Evolutionary conservation across 1,140 invertebrate genomes (phyloP).

Genomic region (Coptotermes formosanus): DNA sequence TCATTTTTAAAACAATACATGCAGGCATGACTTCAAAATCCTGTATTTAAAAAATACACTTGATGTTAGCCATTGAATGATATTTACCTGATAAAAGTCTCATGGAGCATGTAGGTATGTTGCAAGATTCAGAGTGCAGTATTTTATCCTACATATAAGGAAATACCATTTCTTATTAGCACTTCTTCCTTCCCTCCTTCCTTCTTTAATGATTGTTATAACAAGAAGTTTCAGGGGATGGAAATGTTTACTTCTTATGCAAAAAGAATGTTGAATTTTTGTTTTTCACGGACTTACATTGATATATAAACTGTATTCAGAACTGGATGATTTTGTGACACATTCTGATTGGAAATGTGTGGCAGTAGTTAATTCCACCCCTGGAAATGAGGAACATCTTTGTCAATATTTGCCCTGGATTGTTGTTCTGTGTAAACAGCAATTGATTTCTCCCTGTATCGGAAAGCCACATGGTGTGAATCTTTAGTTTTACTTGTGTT

Average conservation of each 20-base stretch:
- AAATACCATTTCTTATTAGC: not conserved
- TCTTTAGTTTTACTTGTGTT: not conserved
- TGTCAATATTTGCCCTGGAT: not conserved
- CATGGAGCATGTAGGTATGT: not conserved
- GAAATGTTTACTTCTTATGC: not conserved
- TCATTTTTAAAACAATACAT: not conserved
- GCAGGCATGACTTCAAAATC: not conserved
- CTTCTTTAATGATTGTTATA: not conserved
- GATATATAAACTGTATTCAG: not conserved
- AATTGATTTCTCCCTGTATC: not conserved
- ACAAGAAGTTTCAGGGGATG: not conserved
- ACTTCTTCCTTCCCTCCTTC: not conserved
- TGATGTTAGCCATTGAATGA: constrained; percentile 4
- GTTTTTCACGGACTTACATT: not conserved
- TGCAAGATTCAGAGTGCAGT: not conserved
- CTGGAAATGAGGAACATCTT: not conserved
- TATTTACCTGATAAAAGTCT: constrained; percentile 19
- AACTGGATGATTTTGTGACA: not conserved
- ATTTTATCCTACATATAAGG: not conserved
- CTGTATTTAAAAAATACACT: not conserved
- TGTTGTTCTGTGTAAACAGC: not conserved
- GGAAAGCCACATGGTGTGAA: not conserved
- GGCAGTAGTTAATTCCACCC: not conserved
- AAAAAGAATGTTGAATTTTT: constrained; percentile 10
- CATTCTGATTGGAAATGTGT: not conserved